Evolutionary conservation across 2,797 vertebrate genomes (phyloP).

Genomic region (Labeo calbasu): DNA sequence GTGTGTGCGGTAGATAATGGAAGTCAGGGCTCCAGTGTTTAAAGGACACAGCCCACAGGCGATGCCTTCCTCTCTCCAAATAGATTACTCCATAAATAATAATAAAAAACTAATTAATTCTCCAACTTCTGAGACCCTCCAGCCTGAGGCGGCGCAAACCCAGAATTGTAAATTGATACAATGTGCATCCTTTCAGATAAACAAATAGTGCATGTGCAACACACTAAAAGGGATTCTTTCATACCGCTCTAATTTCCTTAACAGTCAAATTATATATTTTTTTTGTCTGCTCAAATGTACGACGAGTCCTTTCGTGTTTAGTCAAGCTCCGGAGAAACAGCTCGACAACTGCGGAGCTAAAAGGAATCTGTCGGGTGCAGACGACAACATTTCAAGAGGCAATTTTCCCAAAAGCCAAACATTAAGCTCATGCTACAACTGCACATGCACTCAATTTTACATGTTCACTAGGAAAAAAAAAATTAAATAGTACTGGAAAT

Average conservation of each 20-base stretch:
- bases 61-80: constrained; percentile 66
- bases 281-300: constrained; percentile 58
- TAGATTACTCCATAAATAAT: constrained; percentile 81
- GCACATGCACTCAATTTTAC: constrained; percentile 27
- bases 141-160: constrained; percentile 77
- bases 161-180: constrained; percentile 78
- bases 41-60: constrained; percentile 82
- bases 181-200: constrained; percentile 91
- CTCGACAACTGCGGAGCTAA: constrained; percentile 40
- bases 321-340: constrained; percentile 48
- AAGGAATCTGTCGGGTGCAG: constrained; percentile 50
- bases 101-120: constrained; percentile 91
- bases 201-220: constrained; percentile 68
- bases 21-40: constrained; percentile 81
- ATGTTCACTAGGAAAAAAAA: constrained; percentile 10
- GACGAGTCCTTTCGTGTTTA: constrained; percentile 49
- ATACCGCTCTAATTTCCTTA: constrained; percentile 54
- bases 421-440: constrained; percentile 33
- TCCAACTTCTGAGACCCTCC: constrained; percentile 83
- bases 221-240: constrained; percentile 61
- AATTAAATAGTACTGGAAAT: not conserved
- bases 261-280: constrained; percentile 59
- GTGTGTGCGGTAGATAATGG: constrained; percentile 82
- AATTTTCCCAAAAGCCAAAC: constrained; percentile 47
- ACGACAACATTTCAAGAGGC: constrained; percentile 53